A percentile compares a stretch with the other conserved stretches of the same genome.
phyloP scores from a whole-genome alignment of 2,888 invertebrate species.

The Salticus scenicus region DNA sequence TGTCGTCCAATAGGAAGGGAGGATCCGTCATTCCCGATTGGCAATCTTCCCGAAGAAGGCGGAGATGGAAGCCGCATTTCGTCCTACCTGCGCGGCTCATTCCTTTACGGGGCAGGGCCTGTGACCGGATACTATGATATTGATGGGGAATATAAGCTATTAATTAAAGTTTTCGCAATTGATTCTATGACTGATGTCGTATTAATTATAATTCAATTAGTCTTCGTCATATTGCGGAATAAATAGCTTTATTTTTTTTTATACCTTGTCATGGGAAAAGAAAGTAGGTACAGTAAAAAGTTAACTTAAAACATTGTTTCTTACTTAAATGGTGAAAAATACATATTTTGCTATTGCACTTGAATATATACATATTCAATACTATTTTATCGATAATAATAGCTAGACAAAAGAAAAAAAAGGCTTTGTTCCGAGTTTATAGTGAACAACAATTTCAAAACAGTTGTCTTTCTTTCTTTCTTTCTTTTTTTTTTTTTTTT shows the following conservation, averaged over 20 bases:
- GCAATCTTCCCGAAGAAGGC: conserved; percentile 22
- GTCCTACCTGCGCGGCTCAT: conserved; percentile 61
- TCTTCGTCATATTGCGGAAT: neutral
- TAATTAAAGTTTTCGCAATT: neutral
- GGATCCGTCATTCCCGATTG: conserved; percentile 32
- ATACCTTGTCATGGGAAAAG: neutral
- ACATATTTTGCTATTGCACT: too few species aligned
- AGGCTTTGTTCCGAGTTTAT: too few species aligned
- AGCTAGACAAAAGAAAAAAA: too few species aligned
- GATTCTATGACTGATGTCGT: neutral
- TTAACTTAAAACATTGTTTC: neutral
- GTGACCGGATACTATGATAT: neutral
- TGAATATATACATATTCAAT: too few species aligned
- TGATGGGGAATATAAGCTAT: conserved; percentile 8
- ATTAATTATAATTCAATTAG: conserved; percentile 1
- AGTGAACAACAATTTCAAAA: too few species aligned
- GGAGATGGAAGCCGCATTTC: conserved; percentile 38
- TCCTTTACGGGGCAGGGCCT: conserved; percentile 45
- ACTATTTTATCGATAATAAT: too few species aligned
- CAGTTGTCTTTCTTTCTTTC: too few species aligned
- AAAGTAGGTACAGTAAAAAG: neutral
- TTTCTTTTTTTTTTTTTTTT: too few species aligned
- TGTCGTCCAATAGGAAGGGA: conserved; percentile 57
- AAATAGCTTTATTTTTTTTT: neutral
- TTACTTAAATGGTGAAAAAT: too few species aligned